phyloP scores from a whole-genome alignment of 2,797 vertebrate species.

The Agapornis canus region DNA sequence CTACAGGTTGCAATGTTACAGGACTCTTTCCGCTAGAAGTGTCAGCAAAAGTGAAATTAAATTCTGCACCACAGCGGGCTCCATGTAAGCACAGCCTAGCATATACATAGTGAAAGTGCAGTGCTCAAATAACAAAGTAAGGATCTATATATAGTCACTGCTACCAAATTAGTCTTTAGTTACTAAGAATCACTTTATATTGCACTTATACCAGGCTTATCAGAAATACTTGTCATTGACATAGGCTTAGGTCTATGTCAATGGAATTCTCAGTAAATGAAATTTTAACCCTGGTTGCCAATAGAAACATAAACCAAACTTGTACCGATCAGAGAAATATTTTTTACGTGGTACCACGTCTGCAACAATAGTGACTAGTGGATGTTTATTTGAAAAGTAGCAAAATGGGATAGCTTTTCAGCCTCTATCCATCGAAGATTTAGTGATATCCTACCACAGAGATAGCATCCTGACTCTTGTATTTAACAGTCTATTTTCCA shows the following conservation, averaged over 20 bases:
- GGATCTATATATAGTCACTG: not conserved
- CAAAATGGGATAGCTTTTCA: not conserved
- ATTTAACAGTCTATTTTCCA: not conserved
- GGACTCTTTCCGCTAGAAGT: not conserved
- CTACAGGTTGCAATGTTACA: not conserved
- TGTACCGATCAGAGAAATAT: not conserved
- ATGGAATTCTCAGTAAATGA: not conserved
- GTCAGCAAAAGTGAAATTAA: not conserved
- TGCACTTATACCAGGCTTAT: not conserved
- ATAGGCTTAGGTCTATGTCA: not conserved
- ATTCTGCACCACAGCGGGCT: not conserved
- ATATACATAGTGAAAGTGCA: not conserved
- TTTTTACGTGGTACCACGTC: not conserved
- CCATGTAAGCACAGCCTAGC: not conserved
- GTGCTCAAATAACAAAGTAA: not conserved
- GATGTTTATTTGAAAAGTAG: not conserved
- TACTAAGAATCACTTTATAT: not conserved
- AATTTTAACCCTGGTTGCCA: not conserved
- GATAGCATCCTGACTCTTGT: not conserved
- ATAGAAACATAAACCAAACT: not conserved
- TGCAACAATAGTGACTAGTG: not conserved
- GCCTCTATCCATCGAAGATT: not conserved
- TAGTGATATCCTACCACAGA: not conserved
- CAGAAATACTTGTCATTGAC: not conserved
- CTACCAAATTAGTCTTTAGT: not conserved